Evolutionary conservation across 2,797 vertebrate genomes (phyloP), one percentile per base, ranked within the genome.

Genomic region (Manis pentadactyla): DNA sequence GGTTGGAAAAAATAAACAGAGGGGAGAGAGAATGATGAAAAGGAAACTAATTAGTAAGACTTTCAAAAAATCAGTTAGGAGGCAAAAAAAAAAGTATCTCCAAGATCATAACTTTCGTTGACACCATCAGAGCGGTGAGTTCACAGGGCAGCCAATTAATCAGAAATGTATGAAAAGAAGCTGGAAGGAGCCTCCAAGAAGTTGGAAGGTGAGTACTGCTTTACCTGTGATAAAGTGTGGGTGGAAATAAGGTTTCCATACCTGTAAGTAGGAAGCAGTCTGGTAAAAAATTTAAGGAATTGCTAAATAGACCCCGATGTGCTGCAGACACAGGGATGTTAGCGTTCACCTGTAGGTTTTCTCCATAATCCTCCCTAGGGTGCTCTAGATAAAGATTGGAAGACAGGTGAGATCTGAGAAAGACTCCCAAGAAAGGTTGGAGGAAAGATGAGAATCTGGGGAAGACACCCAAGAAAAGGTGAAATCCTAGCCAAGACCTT

Each of bases 31-130:
- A 68, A 68, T 49, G 25, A 74, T 78, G 42, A 78, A 42, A 90
- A 21, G 73, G 15, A 95, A 95, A 92, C 29, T 82, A 61, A 88
- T 61, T 88, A 63, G 29, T 73, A 46, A 64, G 88, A 77, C 39
- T 18, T 88, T 53, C 10, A 92, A 93, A 93, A 83, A 69, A 77
- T 63, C 61, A 61, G 17, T 77, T 68, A 19, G 61, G 21, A 69
- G 49, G 27, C 63, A 77, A 75, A 69, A 69, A 88, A 39, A 39
- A 11, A 61, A 46, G 17, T 69, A 73, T 57, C 19, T 42, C 18
- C 29, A 2, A 77, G 42, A 68, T 61, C 59, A 77, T 49, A 53
- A 61, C 6, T 61, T 66, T 34, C 37, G 17, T 29, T 68, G 53
- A 18, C 8, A 18, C 34, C 29, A 31, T 75, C 59, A 86, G 25